Percentiles rank a stretch among this genome's conserved stretches.
These are phyloP conservation scores for Agrochola litura DNA, from an alignment of 2,888 invertebrate genomes.

Conservation along the genomic window DNA sequence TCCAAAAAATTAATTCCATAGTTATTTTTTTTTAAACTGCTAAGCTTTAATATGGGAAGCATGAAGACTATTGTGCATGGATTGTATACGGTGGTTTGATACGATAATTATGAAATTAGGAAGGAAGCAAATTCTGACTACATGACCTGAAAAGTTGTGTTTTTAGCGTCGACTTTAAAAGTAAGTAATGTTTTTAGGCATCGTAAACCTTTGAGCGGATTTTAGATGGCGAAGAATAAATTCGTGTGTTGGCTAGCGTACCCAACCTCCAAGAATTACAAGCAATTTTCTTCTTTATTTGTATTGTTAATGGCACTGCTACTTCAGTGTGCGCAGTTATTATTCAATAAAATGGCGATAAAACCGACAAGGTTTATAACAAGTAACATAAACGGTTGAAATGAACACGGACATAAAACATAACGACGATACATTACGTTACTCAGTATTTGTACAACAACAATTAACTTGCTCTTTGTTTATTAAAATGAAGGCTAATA, in stretches of 20 bases:
- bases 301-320: background rate
- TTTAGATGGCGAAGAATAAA: background rate
- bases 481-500: slow-evolving; percentile 1
- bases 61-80: background rate
- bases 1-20: no score
- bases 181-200: background rate
- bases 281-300: slow-evolving; percentile 3
- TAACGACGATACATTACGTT: background rate
- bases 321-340: background rate
- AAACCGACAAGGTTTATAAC: slow-evolving; percentile 31
- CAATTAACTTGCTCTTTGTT: background rate
- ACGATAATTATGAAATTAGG: background rate
- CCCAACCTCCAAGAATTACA: background rate
- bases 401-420: slow-evolving; percentile 6
- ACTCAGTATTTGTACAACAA: background rate
- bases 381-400: background rate
- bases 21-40: no score
- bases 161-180: background rate
- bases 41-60: background rate
- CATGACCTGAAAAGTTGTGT: background rate
- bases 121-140: background rate
- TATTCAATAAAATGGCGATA: slow-evolving; percentile 30
- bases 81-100: background rate
- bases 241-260: background rate
- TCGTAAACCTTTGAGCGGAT: background rate